A percentile compares a stretch with the other conserved stretches of the same genome.
These are phyloP conservation scores for Coregonus sp. DNA, from an alignment of 2,797 vertebrate genomes.

Conservation along the genomic window DNA sequence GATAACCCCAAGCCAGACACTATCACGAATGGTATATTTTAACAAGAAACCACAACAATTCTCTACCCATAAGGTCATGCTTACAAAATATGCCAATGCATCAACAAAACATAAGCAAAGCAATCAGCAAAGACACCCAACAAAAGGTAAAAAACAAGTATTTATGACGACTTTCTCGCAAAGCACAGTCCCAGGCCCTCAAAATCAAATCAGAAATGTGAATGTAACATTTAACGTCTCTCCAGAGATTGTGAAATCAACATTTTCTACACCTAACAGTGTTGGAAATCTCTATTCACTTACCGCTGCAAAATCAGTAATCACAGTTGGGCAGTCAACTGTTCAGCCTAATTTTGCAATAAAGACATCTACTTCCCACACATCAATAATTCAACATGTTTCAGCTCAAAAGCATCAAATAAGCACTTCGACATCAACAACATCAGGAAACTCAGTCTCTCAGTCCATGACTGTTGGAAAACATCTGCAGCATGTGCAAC, in stretches of 20 bases:
- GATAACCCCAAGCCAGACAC: constrained; percentile 24
- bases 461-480: constrained; percentile 10
- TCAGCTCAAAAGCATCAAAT: constrained; percentile 45
- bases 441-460: constrained; percentile 24
- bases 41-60: constrained; percentile 20
- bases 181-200: neutral
- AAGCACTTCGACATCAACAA: constrained; percentile 21
- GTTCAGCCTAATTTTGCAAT: constrained; percentile 43
- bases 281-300: constrained; percentile 31
- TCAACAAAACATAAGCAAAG: constrained; percentile 17
- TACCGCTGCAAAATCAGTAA: constrained; percentile 12
- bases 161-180: constrained; percentile 4
- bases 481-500: constrained; percentile 22
- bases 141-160: neutral
- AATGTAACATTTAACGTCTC: neutral
- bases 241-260: constrained; percentile 15
- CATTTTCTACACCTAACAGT: constrained; percentile 11
- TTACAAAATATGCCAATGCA: neutral
- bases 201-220: neutral
- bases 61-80: neutral
- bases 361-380: constrained; percentile 47
- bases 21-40: constrained; percentile 27
- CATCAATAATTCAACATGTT: constrained; percentile 60
- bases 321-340: constrained; percentile 33
- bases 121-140: constrained; percentile 11